Percentiles rank a stretch among this genome's conserved stretches.
Conservation (phyloP, 2,888 invertebrate genomes). For the Watsonalla cultraria region DNA sequence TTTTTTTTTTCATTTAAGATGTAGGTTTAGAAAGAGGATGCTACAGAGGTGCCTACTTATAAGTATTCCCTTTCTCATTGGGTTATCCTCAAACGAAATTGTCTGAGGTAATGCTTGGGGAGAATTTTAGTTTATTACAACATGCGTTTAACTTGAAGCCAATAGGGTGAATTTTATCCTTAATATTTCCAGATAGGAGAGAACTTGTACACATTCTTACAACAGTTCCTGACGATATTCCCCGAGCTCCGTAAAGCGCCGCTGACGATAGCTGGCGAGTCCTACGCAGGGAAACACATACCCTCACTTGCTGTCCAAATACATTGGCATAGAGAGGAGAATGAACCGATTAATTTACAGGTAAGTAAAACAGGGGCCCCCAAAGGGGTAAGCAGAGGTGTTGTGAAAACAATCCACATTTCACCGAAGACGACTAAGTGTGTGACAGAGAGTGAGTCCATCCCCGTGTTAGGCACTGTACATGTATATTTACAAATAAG, state of each 20-base stretch:
- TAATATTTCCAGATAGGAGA: constrained; percentile 65
- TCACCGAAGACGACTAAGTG: no score
- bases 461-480: no score
- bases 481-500: no score
- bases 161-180: background rate
- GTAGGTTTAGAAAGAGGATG: background rate
- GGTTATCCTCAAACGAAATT: no score
- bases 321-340: constrained; percentile 57
- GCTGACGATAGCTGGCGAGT: constrained; percentile 83
- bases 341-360: constrained; percentile 68
- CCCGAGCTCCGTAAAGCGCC: constrained; percentile 78
- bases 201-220: constrained; percentile 79
- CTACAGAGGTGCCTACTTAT: background rate
- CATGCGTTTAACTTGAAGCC: no score
- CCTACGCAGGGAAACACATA: constrained; percentile 80
- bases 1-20: background rate
- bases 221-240: constrained; percentile 82
- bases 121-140: no score
- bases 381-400: no score
- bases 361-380: no score
- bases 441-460: no score
- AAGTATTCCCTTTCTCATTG: no score
- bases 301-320: constrained; percentile 81
- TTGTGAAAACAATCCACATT: no score
- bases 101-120: no score